These are phyloP conservation scores for Myocastor coypus DNA, from an alignment of 2,113 vertebrate genomes.

Conservation along the genomic window DNA sequence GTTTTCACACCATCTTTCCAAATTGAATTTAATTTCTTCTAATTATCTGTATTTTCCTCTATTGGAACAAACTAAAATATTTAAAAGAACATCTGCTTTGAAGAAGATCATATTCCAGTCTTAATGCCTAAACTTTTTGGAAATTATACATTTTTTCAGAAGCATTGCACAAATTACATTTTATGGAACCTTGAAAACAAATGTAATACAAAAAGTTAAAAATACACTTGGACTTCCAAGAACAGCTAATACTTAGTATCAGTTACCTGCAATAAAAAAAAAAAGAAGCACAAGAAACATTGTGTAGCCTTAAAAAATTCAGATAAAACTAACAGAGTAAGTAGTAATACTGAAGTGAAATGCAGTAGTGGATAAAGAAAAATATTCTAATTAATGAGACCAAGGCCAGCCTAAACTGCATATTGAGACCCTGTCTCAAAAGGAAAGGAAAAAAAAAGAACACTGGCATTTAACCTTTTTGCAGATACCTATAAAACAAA, in stretches of 20 bases:
- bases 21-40: not conserved
- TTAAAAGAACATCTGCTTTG: slow-evolving; percentile 45
- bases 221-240: not conserved
- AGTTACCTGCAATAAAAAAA: slow-evolving; percentile 1
- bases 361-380: not conserved
- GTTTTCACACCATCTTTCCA: not conserved
- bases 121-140: not conserved
- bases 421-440: too few relatives aligned
- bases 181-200: slow-evolving; percentile 7
- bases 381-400: not conserved
- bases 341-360: slow-evolving; percentile 36
- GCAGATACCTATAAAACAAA: slow-evolving; percentile 17
- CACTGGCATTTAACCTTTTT: not conserved
- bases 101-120: not conserved
- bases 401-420: too few relatives aligned
- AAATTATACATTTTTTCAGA: not conserved
- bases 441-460: slow-evolving; percentile 9
- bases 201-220: slow-evolving; percentile 46
- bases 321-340: not conserved
- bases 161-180: slow-evolving; percentile 1
- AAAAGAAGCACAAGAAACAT: not conserved
- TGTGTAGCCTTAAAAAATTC: not conserved
- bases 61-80: slow-evolving; percentile 43
- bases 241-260: not conserved
- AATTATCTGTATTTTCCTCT: not conserved